These are phyloP conservation scores for Epicauta chinensis DNA, from an alignment of 1,140 invertebrate genomes.

Conservation along the genomic window DNA sequence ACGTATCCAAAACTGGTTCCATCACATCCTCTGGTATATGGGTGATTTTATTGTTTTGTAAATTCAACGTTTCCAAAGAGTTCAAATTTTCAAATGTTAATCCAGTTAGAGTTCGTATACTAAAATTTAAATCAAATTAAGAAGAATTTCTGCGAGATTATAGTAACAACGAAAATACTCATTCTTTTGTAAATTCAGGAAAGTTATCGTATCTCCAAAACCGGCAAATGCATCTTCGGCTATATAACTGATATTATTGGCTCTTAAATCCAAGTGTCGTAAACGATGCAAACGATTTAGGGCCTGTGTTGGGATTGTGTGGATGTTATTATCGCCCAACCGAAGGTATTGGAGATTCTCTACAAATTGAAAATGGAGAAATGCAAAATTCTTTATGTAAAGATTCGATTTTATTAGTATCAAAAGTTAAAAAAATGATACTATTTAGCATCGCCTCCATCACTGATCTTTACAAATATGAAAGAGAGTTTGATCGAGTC, in stretches of 20 bases:
- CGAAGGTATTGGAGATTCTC: conserved; percentile 83
- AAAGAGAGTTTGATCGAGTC: too few relatives aligned
- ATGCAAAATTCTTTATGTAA: too few relatives aligned
- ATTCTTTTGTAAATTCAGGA: conserved; percentile 86
- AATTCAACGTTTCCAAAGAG: conserved; percentile 77
- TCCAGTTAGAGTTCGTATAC: conserved; percentile 69
- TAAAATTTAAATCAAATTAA: conserved; percentile 43
- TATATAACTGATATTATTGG: conserved; percentile 78
- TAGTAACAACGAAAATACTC: conserved; percentile 50
- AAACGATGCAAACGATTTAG: conserved; percentile 73
- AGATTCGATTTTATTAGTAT: too few relatives aligned
- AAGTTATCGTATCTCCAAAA: conserved; percentile 86
- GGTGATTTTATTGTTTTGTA: conserved; percentile 80
- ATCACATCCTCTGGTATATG: conserved; percentile 81
- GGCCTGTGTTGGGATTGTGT: conserved; percentile 73
- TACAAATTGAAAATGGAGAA: too few relatives aligned
- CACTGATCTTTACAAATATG: too few relatives aligned
- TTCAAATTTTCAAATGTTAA: conserved; percentile 81
- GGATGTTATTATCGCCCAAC: conserved; percentile 78
- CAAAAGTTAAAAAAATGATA: too few relatives aligned
- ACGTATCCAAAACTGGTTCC: conserved; percentile 77
- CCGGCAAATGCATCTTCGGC: conserved; percentile 81
- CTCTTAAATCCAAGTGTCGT: conserved; percentile 77
- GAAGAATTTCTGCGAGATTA: neutral
- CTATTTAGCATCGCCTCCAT: too few relatives aligned